These are phyloP conservation scores for Endotricha flammealis DNA, from an alignment of 2,888 invertebrate species.

Conservation along the genomic window DNA sequence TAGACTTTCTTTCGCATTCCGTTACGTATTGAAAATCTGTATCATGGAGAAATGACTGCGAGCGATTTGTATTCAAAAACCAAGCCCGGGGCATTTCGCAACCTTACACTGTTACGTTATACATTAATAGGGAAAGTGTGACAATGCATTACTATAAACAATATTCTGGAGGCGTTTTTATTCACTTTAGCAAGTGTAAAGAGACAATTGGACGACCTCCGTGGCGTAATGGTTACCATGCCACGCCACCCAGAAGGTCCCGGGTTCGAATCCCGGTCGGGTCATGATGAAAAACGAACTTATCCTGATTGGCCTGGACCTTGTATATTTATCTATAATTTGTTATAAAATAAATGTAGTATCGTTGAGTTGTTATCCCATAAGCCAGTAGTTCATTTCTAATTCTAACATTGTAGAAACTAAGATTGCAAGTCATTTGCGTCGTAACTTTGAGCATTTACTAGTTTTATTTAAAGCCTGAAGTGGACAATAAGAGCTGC, in stretches of 20 bases:
- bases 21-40: constrained; percentile 52
- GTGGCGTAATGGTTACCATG: too few relatives aligned
- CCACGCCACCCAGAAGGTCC: too few relatives aligned
- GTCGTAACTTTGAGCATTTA: too few relatives aligned
- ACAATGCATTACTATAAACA: constrained; percentile 24
- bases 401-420: too few relatives aligned
- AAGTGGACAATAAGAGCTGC: too few relatives aligned
- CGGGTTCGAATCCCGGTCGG: too few relatives aligned
- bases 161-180: constrained; percentile 9
- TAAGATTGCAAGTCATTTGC: too few relatives aligned
- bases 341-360: neutral
- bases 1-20: constrained; percentile 58
- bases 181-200: constrained; percentile 13
- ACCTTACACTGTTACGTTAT: constrained; percentile 42
- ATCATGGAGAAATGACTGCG: constrained; percentile 60
- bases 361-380: too few relatives aligned
- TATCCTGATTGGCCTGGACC: too few relatives aligned
- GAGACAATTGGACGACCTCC: neutral
- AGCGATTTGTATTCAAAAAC: constrained; percentile 63
- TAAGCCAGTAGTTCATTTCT: too few relatives aligned
- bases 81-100: constrained; percentile 47
- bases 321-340: neutral
- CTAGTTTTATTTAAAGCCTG: too few relatives aligned
- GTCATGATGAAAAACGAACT: too few relatives aligned
- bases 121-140: constrained; percentile 46